These are phyloP conservation scores for Phylloscopus whistleri DNA, from an alignment of 2,113 vertebrate species.

Conservation along the genomic window DNA sequence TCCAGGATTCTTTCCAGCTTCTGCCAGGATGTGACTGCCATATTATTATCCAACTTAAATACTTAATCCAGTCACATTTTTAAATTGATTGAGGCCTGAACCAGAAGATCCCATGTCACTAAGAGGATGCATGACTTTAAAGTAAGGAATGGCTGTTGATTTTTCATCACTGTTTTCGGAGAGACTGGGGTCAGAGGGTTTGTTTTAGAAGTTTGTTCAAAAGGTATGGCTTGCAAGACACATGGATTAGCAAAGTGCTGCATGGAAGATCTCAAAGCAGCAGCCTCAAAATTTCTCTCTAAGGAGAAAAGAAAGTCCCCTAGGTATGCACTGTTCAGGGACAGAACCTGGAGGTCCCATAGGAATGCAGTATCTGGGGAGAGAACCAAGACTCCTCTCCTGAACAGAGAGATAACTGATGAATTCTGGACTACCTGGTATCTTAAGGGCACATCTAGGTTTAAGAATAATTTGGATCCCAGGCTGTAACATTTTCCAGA, in stretches of 20 bases:
- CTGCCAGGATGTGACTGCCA: not conserved
- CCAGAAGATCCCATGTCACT: not conserved
- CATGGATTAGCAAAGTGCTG: not conserved
- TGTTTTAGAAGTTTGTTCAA: not conserved
- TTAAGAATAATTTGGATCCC: slow-evolving; percentile 27
- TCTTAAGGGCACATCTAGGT: not conserved
- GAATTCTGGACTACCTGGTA: slow-evolving; percentile 35
- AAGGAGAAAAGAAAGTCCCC: not conserved
- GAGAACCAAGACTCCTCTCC: not conserved
- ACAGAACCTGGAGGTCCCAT: not conserved
- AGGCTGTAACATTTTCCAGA: slow-evolving; percentile 50
- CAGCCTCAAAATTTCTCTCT: not conserved
- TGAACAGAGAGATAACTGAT: not conserved
- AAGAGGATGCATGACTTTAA: not conserved
- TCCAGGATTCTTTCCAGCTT: not conserved
- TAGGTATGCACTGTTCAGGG: not conserved
- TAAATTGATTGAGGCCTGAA: not conserved
- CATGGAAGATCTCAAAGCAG: not conserved
- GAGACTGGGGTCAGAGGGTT: not conserved
- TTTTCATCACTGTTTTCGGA: not conserved
- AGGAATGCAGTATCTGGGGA: not conserved
- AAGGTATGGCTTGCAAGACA: not conserved
- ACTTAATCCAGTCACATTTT: not conserved
- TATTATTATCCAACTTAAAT: not conserved
- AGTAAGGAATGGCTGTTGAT: not conserved